phyloP scores from a whole-genome alignment of 2,797 vertebrate species.

The Gallirallus australis region DNA sequence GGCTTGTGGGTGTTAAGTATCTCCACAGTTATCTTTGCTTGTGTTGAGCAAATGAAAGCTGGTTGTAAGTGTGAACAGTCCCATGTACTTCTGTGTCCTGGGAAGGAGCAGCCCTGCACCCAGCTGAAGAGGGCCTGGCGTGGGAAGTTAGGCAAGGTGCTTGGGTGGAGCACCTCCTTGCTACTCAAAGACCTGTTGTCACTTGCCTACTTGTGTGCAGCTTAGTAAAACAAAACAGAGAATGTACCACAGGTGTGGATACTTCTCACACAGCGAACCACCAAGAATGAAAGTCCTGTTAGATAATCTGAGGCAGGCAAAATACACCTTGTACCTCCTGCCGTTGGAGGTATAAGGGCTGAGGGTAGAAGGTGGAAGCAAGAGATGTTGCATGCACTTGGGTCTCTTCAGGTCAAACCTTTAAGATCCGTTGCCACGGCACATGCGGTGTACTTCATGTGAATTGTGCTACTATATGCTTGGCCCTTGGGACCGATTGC shows the following conservation, averaged over 20 bases:
- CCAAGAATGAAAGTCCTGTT: neutral
- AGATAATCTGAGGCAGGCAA: neutral
- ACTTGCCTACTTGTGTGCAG: neutral
- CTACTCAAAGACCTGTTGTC: neutral
- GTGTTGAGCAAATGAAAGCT: neutral
- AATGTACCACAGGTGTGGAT: neutral
- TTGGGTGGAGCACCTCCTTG: neutral
- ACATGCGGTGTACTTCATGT: neutral
- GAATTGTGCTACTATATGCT: slow-evolving; percentile 33
- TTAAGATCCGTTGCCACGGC: neutral
- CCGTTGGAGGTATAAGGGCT: neutral
- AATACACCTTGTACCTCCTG: neutral
- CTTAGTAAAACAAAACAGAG: neutral
- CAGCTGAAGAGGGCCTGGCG: neutral
- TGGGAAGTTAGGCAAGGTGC: neutral
- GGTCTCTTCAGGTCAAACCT: slow-evolving; percentile 17
- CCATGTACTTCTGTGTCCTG: neutral
- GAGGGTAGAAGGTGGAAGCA: neutral
- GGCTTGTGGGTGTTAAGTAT: slow-evolving; percentile 28
- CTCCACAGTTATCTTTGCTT: slow-evolving; percentile 43
- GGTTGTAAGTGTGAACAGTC: neutral
- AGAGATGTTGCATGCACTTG: neutral
- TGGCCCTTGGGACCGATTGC: slow-evolving; percentile 56
- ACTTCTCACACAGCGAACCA: neutral
- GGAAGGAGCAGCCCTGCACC: neutral